phyloP scores from a whole-genome alignment of 2,797 vertebrate species.

The Capromys pilorides region DNA sequence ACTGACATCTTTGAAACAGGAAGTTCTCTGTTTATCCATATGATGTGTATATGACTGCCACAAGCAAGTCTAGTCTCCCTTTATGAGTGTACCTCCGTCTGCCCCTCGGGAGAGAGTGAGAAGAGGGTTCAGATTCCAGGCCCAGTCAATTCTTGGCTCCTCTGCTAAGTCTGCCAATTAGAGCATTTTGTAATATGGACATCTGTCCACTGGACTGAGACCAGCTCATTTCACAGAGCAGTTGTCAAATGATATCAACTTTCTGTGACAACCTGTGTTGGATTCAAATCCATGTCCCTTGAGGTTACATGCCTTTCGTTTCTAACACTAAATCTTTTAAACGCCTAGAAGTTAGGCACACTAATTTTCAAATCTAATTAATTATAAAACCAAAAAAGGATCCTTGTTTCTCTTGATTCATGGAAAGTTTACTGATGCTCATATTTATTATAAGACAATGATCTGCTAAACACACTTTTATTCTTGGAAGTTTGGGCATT shows the following conservation, averaged over 20 bases:
- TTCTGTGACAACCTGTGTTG: constrained; percentile 64
- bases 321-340: constrained; percentile 48
- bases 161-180: constrained; percentile 76
- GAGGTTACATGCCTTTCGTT: constrained; percentile 58
- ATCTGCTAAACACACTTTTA: constrained; percentile 14
- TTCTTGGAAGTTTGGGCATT: constrained; percentile 48
- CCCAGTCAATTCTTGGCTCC: constrained; percentile 71
- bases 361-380: constrained; percentile 65
- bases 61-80: constrained; percentile 56
- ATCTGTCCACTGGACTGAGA: constrained; percentile 77
- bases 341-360: constrained; percentile 20
- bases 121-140: constrained; percentile 72
- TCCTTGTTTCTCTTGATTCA: constrained; percentile 50
- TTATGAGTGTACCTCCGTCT: constrained; percentile 71
- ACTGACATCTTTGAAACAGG: constrained; percentile 65
- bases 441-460: constrained; percentile 48
- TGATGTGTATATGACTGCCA: constrained; percentile 56
- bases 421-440: constrained; percentile 40
- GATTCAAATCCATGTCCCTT: constrained; percentile 65
- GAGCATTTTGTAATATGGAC: constrained; percentile 73
- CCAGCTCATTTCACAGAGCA: constrained; percentile 78
- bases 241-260: constrained; percentile 66
- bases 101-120: constrained; percentile 62
- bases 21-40: constrained; percentile 69
- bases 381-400: constrained; percentile 62